These are phyloP conservation scores for Parus major DNA, from an alignment of 2,113 vertebrate species.

Conservation along the genomic window DNA sequence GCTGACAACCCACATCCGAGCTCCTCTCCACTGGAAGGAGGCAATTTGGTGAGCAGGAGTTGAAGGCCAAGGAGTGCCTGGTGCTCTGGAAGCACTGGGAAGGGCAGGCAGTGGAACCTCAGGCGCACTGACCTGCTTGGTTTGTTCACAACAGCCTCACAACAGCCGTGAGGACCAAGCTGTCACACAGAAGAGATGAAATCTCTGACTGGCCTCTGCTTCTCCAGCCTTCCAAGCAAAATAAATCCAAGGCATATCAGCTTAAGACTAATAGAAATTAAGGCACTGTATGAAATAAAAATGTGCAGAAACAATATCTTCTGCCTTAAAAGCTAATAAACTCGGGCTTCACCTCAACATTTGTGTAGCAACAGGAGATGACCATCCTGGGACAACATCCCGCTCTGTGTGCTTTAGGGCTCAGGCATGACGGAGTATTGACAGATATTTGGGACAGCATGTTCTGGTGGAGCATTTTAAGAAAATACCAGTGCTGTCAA, in stretches of 20 bases:
- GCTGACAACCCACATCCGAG: background rate
- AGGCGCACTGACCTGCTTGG: background rate
- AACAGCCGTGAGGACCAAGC: background rate
- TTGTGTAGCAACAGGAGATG: slow-evolving; percentile 28
- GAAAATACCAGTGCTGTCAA: slow-evolving; percentile 46
- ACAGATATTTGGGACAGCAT: slow-evolving; percentile 14
- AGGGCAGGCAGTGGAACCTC: background rate
- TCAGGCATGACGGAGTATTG: background rate
- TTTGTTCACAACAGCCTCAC: too few relatives aligned
- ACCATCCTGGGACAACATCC: background rate
- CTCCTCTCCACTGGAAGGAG: background rate
- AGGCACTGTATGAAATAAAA: background rate
- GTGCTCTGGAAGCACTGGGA: background rate
- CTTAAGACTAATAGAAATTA: background rate
- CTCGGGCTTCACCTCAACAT: slow-evolving; percentile 28
- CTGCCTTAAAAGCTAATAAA: slow-evolving; percentile 44
- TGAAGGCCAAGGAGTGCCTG: background rate
- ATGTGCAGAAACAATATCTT: slow-evolving; percentile 11
- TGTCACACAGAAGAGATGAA: background rate
- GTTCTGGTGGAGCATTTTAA: slow-evolving; percentile 47
- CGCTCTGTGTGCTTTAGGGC: background rate
- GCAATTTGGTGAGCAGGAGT: background rate
- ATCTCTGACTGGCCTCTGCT: background rate
- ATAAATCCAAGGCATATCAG: background rate
- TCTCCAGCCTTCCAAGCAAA: slow-evolving; percentile 1